Conservation (phyloP, 2,113 vertebrate genomes). For the Carassius carassius region DNA sequence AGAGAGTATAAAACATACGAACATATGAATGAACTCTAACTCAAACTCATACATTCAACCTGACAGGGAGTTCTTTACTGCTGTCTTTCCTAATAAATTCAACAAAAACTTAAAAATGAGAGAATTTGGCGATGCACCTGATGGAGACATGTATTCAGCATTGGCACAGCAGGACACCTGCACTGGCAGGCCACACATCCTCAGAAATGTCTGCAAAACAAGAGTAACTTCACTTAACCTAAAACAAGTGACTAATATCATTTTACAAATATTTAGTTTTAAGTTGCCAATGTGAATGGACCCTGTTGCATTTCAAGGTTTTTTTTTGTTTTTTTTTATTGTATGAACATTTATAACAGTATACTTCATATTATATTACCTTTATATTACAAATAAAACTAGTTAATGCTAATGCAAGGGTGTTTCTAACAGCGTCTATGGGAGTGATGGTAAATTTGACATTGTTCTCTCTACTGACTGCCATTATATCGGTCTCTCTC, state of each 20-base stretch:
- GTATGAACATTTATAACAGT: too few relatives aligned
- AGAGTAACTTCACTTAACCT: background rate
- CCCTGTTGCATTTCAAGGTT: too few relatives aligned
- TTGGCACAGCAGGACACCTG: constrained; percentile 80
- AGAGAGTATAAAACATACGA: background rate
- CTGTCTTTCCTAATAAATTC: background rate
- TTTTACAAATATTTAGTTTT: too few relatives aligned
- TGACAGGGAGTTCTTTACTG: background rate
- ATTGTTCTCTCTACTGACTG: too few relatives aligned
- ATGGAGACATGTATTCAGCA: constrained; percentile 96
- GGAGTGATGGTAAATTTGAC: too few relatives aligned
- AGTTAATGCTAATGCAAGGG: too few relatives aligned
- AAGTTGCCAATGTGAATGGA: too few relatives aligned
- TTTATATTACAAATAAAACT: too few relatives aligned
- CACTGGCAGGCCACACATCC: constrained; percentile 75
- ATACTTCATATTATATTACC: too few relatives aligned
- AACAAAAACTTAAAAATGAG: background rate
- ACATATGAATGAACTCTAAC: background rate
- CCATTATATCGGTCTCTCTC: too few relatives aligned
- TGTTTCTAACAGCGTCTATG: too few relatives aligned
- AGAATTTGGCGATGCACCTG: constrained; percentile 71
- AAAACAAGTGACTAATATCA: background rate
- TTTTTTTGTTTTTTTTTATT: too few relatives aligned
- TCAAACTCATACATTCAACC: background rate
- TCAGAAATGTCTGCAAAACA: constrained; percentile 70